Conservation (phyloP, 2,888 invertebrate genomes). For the Epinotia nisella region DNA sequence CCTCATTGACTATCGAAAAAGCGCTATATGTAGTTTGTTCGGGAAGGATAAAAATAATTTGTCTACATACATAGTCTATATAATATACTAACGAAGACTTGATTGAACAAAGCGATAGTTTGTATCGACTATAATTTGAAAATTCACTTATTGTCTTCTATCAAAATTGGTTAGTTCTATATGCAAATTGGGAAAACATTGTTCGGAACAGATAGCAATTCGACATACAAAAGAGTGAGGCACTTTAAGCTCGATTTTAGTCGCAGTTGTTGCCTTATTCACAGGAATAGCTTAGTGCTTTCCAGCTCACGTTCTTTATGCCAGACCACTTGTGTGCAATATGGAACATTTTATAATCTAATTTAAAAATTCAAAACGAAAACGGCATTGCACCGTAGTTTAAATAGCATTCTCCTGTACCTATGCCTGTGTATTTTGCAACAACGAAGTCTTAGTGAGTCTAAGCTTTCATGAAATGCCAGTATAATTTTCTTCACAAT, state of each 20-base stretch:
- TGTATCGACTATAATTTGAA: not conserved
- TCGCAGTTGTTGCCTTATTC: conserved; percentile 4
- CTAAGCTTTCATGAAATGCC: conserved; percentile 64
- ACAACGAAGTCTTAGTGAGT: conserved; percentile 51
- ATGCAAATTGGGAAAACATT: not conserved
- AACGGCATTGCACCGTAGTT: conserved; percentile 42
- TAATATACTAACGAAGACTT: not conserved
- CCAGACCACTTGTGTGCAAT: conserved; percentile 50
- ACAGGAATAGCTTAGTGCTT: conserved; percentile 16
- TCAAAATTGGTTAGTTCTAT: not conserved
- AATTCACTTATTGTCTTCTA: not conserved
- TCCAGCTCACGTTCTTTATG: conserved; percentile 43
- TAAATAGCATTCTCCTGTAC: conserved; percentile 47
- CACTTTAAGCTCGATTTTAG: not conserved
- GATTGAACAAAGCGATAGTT: not conserved
- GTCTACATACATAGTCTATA: not conserved
- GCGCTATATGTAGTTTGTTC: no score
- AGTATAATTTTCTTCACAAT: conserved; percentile 75
- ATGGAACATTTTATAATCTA: conserved; percentile 51
- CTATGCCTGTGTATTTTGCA: conserved; percentile 47
- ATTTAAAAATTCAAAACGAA: conserved; percentile 51
- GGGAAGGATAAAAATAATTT: no score
- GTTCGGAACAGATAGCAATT: not conserved
- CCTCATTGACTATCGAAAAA: no score
- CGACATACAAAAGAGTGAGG: not conserved